These are phyloP conservation scores for Ciconia maguari DNA, from an alignment of 2,113 vertebrate genomes.

Conservation along the genomic window DNA sequence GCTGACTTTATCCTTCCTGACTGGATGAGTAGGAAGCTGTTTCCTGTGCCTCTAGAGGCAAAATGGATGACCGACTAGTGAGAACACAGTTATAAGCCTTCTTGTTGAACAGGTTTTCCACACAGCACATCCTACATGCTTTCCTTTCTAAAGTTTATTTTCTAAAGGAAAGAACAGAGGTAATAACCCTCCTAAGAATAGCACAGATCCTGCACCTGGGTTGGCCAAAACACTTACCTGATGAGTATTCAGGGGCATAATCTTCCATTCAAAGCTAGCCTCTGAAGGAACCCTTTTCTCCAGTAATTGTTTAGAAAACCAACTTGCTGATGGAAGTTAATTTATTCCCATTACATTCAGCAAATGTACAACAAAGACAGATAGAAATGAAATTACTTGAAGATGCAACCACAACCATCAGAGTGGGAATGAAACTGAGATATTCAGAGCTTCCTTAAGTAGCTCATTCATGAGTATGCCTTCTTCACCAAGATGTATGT, in stretches of 20 bases:
- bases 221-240: neutral
- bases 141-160: neutral
- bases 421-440: neutral
- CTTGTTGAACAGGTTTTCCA: neutral
- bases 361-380: neutral
- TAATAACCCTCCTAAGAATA: neutral
- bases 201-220: neutral
- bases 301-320: neutral
- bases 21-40: neutral
- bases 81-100: neutral
- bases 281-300: neutral
- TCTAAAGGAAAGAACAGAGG: neutral
- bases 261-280: neutral
- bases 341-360: neutral
- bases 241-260: neutral
- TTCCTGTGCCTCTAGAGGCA: neutral
- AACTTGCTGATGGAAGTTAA: neutral
- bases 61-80: neutral
- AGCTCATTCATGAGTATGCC: neutral
- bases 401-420: neutral
- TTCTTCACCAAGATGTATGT: neutral
- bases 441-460: neutral
- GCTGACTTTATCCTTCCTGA: neutral
- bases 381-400: neutral
- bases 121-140: neutral